A percentile compares a stretch with the other conserved stretches of the same genome.
phyloP scores from a whole-genome alignment of 1,140 invertebrate genomes.

The Panulirus ornatus region DNA sequence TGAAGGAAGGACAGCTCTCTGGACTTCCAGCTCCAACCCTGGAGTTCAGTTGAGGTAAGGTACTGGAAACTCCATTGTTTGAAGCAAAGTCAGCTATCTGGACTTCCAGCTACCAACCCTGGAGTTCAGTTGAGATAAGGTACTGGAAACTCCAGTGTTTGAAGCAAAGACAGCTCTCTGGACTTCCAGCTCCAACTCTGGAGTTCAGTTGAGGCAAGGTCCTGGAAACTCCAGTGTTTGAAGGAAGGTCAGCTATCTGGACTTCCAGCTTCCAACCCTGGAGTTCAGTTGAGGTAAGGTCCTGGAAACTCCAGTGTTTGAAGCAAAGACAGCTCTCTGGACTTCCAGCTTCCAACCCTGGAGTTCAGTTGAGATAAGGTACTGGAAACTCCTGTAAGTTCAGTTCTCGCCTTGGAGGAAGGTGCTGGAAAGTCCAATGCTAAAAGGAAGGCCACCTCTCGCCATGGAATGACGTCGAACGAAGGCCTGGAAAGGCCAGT shows the following conservation, averaged over 20 bases:
- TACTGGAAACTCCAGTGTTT: background rate
- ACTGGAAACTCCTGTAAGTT: slow-evolving; percentile 79
- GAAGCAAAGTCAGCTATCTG: slow-evolving; percentile 84
- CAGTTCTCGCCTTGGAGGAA: slow-evolving; percentile 82
- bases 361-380: background rate
- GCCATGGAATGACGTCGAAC: slow-evolving; percentile 85
- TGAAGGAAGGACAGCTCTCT: background rate
- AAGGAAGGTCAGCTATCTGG: slow-evolving; percentile 84
- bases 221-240: too few species aligned
- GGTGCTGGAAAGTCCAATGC: slow-evolving; percentile 28
- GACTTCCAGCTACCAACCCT: slow-evolving; percentile 85
- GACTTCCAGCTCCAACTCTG: too few species aligned
- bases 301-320: background rate
- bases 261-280: slow-evolving; percentile 84
- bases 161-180: too few species aligned
- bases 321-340: too few species aligned
- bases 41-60: background rate
- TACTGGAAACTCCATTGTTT: background rate
- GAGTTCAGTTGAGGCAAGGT: too few species aligned
- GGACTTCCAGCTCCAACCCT: too few species aligned
- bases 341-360: background rate
- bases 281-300: slow-evolving; percentile 84
- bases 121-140: slow-evolving; percentile 85
- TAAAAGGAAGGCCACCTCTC: slow-evolving; percentile 80
- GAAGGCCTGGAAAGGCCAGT: slow-evolving; percentile 76